Evolutionary conservation across 2,888 invertebrate genomes (phyloP), one percentile per base, ranked within the genome.

Genomic region (Meteorus colon): DNA sequence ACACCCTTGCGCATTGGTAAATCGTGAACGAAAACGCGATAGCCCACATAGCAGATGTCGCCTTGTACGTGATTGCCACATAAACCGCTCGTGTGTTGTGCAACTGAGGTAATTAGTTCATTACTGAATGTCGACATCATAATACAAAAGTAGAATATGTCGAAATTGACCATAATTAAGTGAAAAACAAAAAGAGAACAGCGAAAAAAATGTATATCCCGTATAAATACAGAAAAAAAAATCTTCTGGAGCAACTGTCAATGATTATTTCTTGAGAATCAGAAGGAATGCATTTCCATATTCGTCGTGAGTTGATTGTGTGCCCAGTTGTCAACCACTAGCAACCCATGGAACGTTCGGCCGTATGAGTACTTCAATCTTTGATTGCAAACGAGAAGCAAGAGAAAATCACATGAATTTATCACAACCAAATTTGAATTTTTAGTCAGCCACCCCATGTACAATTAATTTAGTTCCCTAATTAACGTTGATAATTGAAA

Each of bases 11-110:
- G 34, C 59, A 29, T 51, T 48, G 75, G 78, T 69, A 37, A 73
- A 78, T 76, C 75, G 69, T 73, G 55, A 73, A 59, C 63, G 62
- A 76, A 60, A 75, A 73, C 77, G 77, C 78, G 79, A 81, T 76
- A 79, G 80, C 72, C 65, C 37, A 37, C 19, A 19, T 79, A 82
- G 84, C 87, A 88, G 86, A 87, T 88, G 88, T 84, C 83, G 82
- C 83, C 80, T 76, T 75, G 80, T 83, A 24, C 19, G 84, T 84
- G 86, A 87, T 86, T 85, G 83, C 84, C 82, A 19, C 55, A 55
- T 41, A 41, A 41, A 79, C 78, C 55, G 68, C 77, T 73, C 70
- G 75, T 73, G 74, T 73, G 55, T 19, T n/a, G 77, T 74, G 62
- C 70, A 73, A 24, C 16, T 41, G 74, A 72, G 77, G 84, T 85